Evolutionary conservation across 2,113 vertebrate species (phyloP).

Genomic region (Callionymus lyra): DNA sequence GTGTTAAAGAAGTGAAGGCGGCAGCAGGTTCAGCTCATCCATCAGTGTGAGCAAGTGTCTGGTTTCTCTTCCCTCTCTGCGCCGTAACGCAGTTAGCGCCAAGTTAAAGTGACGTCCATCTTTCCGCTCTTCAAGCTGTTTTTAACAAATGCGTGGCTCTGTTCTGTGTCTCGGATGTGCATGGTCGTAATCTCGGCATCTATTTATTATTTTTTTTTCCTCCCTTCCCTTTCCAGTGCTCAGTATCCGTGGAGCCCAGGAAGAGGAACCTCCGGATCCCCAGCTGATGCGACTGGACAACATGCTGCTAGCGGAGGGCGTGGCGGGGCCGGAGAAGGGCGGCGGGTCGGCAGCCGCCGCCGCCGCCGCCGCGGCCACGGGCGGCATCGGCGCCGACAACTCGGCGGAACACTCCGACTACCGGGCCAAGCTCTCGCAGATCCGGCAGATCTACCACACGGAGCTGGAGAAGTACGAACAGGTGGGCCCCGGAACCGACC

Average conservation of each 20-base stretch:
- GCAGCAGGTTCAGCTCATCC: no score
- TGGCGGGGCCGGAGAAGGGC: constrained; percentile 90
- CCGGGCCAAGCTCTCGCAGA: constrained; percentile 94
- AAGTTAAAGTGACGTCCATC: constrained; percentile 40
- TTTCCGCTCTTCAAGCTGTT: constrained; percentile 26
- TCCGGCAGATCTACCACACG: constrained; percentile 96
- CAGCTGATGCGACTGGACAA: constrained; percentile 98
- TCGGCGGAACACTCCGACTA: constrained; percentile 95
- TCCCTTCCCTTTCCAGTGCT: constrained; percentile 70
- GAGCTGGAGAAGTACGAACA: constrained; percentile 99
- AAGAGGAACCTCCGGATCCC: constrained; percentile 93
- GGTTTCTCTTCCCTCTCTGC: no score
- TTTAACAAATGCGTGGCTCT: neutral
- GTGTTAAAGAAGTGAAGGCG: no score
- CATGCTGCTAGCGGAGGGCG: constrained; percentile 94
- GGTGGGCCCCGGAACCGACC: constrained; percentile 61
- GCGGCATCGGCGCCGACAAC: constrained; percentile 84
- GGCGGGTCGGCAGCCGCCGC: constrained; percentile 84
- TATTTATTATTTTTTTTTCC: constrained; percentile 4
- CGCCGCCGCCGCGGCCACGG: constrained; percentile 80
- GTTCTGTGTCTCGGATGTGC: neutral
- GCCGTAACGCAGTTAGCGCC: no score
- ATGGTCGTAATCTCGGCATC: no score
- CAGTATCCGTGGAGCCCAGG: constrained; percentile 94
- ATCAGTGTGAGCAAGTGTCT: no score